Conservation (phyloP, 2,797 vertebrate genomes). For the Lithobates pipiens region DNA sequence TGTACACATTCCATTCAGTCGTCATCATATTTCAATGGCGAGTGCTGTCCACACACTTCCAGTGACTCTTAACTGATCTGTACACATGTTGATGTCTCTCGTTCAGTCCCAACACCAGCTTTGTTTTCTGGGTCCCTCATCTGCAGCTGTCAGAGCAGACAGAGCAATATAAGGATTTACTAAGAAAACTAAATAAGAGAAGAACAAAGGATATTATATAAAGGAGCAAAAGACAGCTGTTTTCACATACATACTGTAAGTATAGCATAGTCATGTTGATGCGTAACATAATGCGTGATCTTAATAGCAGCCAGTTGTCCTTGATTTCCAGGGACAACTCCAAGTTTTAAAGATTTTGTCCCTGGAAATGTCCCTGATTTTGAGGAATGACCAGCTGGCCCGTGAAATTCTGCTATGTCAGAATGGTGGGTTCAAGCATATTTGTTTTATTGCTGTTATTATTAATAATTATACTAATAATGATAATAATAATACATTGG, state of each 20-base stretch:
- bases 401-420: background rate
- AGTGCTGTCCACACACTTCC: constrained; percentile 37
- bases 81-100: constrained; percentile 34
- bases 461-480: too few species aligned
- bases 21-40: constrained; percentile 51
- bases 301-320: background rate
- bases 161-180: background rate
- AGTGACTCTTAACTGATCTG: constrained; percentile 18
- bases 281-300: background rate
- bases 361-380: too few species aligned
- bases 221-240: background rate
- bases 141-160: background rate
- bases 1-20: constrained; percentile 44
- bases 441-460: background rate
- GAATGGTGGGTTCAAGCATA: background rate
- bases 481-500: background rate
- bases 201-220: background rate
- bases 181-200: background rate
- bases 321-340: background rate
- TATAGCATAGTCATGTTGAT: background rate
- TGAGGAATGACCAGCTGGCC: too few species aligned
- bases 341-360: too few species aligned
- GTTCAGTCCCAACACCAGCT: constrained; percentile 8
- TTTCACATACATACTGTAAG: background rate
- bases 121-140: background rate